These are phyloP conservation scores for Pycnomerus fuliginosus DNA, from an alignment of 2,888 invertebrate species.

Conservation along the genomic window DNA sequence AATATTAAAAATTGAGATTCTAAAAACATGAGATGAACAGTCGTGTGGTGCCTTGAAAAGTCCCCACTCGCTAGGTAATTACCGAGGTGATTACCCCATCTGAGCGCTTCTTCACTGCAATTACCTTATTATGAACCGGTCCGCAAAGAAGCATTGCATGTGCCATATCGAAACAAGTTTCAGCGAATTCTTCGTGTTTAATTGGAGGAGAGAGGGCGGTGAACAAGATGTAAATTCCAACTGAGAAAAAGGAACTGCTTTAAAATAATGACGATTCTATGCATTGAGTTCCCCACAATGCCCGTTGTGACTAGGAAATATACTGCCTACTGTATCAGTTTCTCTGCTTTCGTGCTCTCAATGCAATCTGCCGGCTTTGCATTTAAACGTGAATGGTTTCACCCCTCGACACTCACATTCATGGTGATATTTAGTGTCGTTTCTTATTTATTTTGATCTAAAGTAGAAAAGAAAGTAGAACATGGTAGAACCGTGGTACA, in stretches of 20 bases:
- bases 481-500: too few relatives aligned
- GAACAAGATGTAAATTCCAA: slow-evolving; percentile 19
- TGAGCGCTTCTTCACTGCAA: slow-evolving; percentile 23
- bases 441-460: too few relatives aligned
- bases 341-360: slow-evolving; percentile 29
- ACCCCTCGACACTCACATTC: neutral
- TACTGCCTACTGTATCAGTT: slow-evolving; percentile 37
- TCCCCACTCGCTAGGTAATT: slow-evolving; percentile 21
- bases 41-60: too few relatives aligned
- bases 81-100: slow-evolving; percentile 24
- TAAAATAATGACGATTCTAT: slow-evolving; percentile 46
- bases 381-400: slow-evolving; percentile 5
- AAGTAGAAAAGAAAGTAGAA: too few relatives aligned
- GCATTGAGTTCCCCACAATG: slow-evolving; percentile 44
- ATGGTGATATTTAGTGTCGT: neutral
- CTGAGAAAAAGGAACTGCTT: slow-evolving; percentile 11
- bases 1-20: too few relatives aligned
- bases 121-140: slow-evolving; percentile 26
- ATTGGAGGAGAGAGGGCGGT: too few relatives aligned
- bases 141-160: slow-evolving; percentile 13
- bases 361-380: slow-evolving; percentile 32
- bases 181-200: neutral
- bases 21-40: too few relatives aligned
- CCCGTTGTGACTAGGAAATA: slow-evolving; percentile 42
- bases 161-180: slow-evolving; percentile 17